phyloP scores from a whole-genome alignment of 2,888 invertebrate genomes.

The Hyposoter didymator region DNA sequence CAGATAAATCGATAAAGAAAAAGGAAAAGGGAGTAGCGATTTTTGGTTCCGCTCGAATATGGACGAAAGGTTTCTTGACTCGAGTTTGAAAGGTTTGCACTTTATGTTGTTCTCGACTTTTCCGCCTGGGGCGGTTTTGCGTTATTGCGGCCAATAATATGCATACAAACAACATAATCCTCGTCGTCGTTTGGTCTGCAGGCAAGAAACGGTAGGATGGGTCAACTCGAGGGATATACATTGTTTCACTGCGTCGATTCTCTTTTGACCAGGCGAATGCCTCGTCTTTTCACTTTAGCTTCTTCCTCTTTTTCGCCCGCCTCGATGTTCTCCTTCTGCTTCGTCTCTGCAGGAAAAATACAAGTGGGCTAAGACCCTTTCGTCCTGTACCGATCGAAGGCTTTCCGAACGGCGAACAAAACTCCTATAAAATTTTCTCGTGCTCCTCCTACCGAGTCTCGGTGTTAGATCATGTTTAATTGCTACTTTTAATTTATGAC shows the following conservation, averaged over 20 bases:
- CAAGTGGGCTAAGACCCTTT: constrained; percentile 62
- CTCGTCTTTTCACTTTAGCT: not conserved
- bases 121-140: constrained; percentile 47
- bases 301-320: constrained; percentile 26
- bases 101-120: constrained; percentile 38
- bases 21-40: not conserved
- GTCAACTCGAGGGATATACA: not conserved
- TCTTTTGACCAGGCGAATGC: not conserved
- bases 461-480: constrained; percentile 69
- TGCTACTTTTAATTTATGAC: constrained; percentile 60
- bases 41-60: constrained; percentile 5
- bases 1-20: constrained; percentile 21
- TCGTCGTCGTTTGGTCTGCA: constrained; percentile 16
- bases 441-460: constrained; percentile 61
- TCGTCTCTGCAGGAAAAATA: not conserved
- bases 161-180: constrained; percentile 49
- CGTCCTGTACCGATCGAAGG: constrained; percentile 51
- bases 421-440: constrained; percentile 61
- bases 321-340: not conserved
- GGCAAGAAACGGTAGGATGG: not conserved
- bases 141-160: constrained; percentile 66
- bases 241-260: constrained; percentile 42
- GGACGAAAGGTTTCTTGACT: constrained; percentile 17
- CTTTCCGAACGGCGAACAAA: constrained; percentile 32
- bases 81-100: constrained; percentile 47